These are phyloP conservation scores for Lepilemur ruficaudatus DNA, from an alignment of 2,797 vertebrate species.

Conservation along the genomic window DNA sequence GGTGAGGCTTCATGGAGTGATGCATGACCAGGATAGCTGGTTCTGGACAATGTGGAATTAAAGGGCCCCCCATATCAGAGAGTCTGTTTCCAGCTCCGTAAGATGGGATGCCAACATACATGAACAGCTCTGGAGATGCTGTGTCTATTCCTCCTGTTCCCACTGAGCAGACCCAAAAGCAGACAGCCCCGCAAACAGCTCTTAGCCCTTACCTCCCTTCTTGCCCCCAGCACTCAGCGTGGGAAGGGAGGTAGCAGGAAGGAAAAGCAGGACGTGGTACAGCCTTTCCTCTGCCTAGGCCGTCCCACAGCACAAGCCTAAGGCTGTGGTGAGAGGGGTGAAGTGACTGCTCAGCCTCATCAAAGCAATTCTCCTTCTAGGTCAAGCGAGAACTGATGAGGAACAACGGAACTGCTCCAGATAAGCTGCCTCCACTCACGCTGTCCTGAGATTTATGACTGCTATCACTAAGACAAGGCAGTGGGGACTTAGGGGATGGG, in stretches of 20 bases:
- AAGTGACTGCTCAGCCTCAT: neutral
- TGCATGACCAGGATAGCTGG: slow-evolving; percentile 98
- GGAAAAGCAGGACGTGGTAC: neutral
- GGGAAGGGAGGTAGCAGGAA: neutral
- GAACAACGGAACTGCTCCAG: slow-evolving; percentile 13
- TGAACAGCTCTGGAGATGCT: neutral
- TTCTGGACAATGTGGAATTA: slow-evolving; percentile 82
- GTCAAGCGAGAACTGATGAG: slow-evolving; percentile 29
- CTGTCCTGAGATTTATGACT: neutral
- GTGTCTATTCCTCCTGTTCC: neutral
- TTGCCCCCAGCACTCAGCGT: neutral
- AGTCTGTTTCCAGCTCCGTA: neutral
- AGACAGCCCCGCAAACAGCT: neutral
- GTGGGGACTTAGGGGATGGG: neutral
- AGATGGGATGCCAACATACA: neutral
- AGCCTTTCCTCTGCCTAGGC: neutral
- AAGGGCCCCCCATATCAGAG: neutral
- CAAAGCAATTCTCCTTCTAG: slow-evolving; percentile 25
- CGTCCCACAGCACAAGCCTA: neutral
- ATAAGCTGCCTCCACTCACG: neutral
- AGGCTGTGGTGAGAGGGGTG: neutral
- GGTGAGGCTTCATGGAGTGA: slow-evolving; percentile 99
- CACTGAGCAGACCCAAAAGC: neutral
- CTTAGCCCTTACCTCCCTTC: neutral
- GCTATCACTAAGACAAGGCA: neutral